These are phyloP conservation scores for Trichogramma pretiosum DNA, from an alignment of 1,140 invertebrate species.

Conservation along the genomic window DNA sequence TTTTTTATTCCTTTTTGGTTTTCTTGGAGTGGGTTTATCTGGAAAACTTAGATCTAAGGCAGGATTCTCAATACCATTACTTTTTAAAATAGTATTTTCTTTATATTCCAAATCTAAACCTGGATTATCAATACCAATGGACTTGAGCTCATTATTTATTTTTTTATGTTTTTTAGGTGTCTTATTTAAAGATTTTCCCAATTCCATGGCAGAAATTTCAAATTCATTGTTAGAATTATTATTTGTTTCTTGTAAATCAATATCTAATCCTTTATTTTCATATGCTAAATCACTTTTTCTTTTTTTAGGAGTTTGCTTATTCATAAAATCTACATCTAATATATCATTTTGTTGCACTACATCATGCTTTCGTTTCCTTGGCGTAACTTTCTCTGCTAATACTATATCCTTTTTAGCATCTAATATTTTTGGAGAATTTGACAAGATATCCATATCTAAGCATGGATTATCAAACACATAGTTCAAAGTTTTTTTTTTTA, in stretches of 20 bases:
- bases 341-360: conserved; percentile 10
- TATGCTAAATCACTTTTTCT: conserved; percentile 3
- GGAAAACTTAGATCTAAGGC: conserved; percentile 5
- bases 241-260: no score
- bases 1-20: neutral
- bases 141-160: neutral
- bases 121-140: conserved; percentile 3
- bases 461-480: conserved; percentile 34
- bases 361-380: conserved; percentile 20
- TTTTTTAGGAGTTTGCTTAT: conserved; percentile 10
- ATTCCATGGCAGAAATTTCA: conserved; percentile 8
- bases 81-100: neutral
- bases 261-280: neutral
- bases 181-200: neutral
- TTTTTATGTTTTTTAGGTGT: conserved; percentile 13
- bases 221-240: no score
- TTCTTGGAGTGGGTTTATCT: neutral
- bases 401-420: neutral
- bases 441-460: conserved; percentile 22
- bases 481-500: conserved; percentile 19
- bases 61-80: conserved; percentile 4
- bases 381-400: neutral
- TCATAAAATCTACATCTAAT: conserved; percentile 3
- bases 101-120: conserved; percentile 4
- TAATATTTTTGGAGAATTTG: conserved; percentile 4